Conservation (phyloP, 2,797 vertebrate species). For the Labroides dimidiatus region DNA sequence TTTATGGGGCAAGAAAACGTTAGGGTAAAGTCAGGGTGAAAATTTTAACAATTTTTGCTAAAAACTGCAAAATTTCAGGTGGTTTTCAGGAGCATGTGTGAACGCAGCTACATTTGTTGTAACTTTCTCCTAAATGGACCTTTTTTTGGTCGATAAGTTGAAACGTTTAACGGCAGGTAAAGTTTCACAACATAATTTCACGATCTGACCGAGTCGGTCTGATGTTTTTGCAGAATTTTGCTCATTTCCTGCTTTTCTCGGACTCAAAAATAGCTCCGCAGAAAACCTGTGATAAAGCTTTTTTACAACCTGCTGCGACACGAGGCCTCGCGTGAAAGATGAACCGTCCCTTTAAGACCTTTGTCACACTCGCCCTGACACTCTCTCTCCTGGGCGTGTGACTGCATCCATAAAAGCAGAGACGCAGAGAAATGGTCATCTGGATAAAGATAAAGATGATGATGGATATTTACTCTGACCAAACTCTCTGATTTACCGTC, state of each 20-base stretch:
- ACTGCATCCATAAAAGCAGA: slow-evolving; percentile 23
- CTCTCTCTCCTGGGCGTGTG: not conserved
- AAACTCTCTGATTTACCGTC: slow-evolving; percentile 44
- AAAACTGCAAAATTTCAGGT: too few species aligned
- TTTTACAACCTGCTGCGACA: not conserved
- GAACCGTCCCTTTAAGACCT: slow-evolving; percentile 15
- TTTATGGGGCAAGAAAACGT: too few species aligned
- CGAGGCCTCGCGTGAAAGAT: not conserved
- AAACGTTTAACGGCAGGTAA: too few species aligned
- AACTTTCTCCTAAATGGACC: too few species aligned
- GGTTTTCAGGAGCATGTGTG: too few species aligned
- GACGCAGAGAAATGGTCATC: slow-evolving; percentile 26
- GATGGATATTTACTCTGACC: slow-evolving; percentile 51
- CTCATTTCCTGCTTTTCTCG: not conserved
- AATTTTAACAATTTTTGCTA: too few species aligned
- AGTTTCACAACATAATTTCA: not conserved
- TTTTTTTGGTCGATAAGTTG: too few species aligned
- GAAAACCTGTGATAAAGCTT: not conserved
- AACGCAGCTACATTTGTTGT: too few species aligned
- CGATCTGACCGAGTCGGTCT: not conserved
- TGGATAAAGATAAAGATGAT: slow-evolving; percentile 35
- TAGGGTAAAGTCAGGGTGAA: too few species aligned
- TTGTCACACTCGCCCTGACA: not conserved
- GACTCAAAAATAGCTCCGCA: not conserved
- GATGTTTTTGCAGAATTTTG: not conserved